Evolutionary conservation across 2,888 invertebrate genomes (phyloP), one percentile per base, ranked within the genome.

Genomic region (Chrysolina haemoptera): DNA sequence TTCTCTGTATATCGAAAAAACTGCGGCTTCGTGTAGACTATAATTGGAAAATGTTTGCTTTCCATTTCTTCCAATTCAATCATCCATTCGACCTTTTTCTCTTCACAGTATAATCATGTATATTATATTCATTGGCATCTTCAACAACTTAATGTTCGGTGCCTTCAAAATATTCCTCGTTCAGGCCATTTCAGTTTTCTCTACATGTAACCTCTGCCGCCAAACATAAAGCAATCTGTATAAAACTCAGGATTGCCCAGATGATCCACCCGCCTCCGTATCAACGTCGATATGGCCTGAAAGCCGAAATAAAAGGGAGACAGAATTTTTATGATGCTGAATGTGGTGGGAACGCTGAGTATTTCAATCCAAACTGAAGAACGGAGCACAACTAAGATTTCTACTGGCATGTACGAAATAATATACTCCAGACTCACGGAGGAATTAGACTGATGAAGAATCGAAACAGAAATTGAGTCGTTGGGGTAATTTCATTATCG

Each of bases 141-240:
- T 35, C 35, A 35, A 35, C 8, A 35, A 35, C 35, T 35, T 35
- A 35, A 35, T 35, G 35, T 20, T 53, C 53, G 18, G 16, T 22
- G 53, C 53, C 53, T 53, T 1, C 53, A 53, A 20, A 53, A 53
- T 53, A 53, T 53, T 53, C 20, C 53, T 53, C 20, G 53, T 53
- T 53, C 53, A 20, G 12, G 22, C 35, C 59, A 59, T 59, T 59
- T 27, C 59, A 59, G 59, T 59, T 59, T 35, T 16, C 59, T 59
- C n/a, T n/a, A n/a, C 35, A 27, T 35, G 59, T 59, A 59, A 59
- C 59, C 59, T 59, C n/a, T 59, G 35, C 59, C 59, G n/a, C 22
- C 35, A 59, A 35, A 59, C 59, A 59, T 59, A 59, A 59, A 59
- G 22, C 59, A 59, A 59, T 59, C 59, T 59, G 59, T 59, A 59